These are phyloP conservation scores for Heliothis subflexa DNA, from an alignment of 1,140 invertebrate species.

Conservation along the genomic window DNA sequence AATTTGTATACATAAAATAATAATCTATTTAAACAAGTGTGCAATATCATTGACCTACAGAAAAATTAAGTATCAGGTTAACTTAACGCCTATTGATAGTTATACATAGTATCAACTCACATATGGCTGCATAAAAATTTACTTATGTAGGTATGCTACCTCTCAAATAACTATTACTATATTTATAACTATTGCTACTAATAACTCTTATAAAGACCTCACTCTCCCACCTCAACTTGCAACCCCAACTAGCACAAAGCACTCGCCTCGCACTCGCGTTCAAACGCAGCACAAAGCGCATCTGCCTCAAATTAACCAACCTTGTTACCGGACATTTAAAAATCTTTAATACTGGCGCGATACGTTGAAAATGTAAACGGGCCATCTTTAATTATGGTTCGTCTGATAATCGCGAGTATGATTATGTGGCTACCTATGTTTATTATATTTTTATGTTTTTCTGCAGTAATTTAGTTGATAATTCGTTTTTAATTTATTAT, in stretches of 20 bases:
- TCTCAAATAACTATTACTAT: too few species aligned
- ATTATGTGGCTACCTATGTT: constrained; percentile 13
- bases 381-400: constrained; percentile 61
- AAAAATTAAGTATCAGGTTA: too few species aligned
- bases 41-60: too few species aligned
- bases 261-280: constrained; percentile 28
- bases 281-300: constrained; percentile 57
- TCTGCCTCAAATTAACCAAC: constrained; percentile 68
- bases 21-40: too few species aligned
- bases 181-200: too few species aligned
- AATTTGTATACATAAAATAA: not conserved
- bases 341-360: constrained; percentile 67
- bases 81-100: too few species aligned
- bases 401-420: constrained; percentile 47
- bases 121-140: too few species aligned
- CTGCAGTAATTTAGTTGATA: not conserved
- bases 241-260: not conserved
- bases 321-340: constrained; percentile 61
- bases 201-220: too few species aligned
- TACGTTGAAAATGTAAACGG: constrained; percentile 65
- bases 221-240: not conserved
- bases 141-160: too few species aligned
- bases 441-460: constrained; percentile 23
- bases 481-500: too few species aligned
- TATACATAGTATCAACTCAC: too few species aligned